phyloP scores from a whole-genome alignment of 2,888 invertebrate species.

The Trachelus iudaicus region DNA sequence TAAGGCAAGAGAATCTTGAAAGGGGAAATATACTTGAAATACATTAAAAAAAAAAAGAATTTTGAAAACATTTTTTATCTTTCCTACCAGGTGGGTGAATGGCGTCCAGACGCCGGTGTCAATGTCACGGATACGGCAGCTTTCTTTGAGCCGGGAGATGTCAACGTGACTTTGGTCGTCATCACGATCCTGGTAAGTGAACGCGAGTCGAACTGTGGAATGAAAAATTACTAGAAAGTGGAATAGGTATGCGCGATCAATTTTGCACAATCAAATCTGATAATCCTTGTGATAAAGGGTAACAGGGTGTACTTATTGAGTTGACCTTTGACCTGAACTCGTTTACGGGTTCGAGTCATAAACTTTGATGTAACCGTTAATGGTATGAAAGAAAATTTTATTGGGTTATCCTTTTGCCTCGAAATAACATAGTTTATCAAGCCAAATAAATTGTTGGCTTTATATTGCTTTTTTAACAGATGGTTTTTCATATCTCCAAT shows the following conservation, averaged over 20 bases:
- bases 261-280: not conserved
- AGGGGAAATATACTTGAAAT: not conserved
- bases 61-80: not conserved
- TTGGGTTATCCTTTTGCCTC: not conserved
- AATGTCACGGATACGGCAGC: conserved; percentile 78
- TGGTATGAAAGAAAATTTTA: not conserved
- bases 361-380: not conserved
- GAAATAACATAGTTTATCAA: not conserved
- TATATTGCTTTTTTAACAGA: not conserved
- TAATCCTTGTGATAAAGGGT: not conserved
- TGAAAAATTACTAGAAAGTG: not conserved
- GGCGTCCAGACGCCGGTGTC: conserved; percentile 75
- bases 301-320: not conserved
- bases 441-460: not conserved
- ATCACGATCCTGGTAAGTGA: conserved; percentile 79
- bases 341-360: not conserved
- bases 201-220: not conserved
- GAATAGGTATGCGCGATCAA: not conserved
- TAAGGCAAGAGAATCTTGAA: conserved; percentile 63
- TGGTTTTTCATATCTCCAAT: not conserved
- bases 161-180: conserved; percentile 81
- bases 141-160: conserved; percentile 78
- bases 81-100: conserved; percentile 73
- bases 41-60: not conserved
- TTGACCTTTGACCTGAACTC: not conserved